A percentile compares a stretch with the other conserved stretches of the same genome.
phyloP scores from a whole-genome alignment of 2,113 vertebrate species.

The Pedetes capensis region DNA sequence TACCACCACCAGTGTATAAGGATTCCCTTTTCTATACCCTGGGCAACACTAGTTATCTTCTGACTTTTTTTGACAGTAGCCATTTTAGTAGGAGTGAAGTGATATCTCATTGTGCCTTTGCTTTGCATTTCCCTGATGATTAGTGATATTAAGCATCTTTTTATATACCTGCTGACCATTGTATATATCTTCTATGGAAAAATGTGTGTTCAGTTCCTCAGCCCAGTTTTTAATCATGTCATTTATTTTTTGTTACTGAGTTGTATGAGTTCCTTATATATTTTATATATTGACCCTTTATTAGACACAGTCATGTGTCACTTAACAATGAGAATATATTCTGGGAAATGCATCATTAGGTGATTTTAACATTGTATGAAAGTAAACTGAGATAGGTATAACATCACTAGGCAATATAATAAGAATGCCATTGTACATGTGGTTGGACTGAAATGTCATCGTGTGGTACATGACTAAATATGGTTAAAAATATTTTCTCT shows the following conservation, averaged over 20 bases:
- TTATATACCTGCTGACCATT: neutral
- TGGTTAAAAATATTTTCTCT: neutral
- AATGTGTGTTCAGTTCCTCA: neutral
- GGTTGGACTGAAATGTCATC: neutral
- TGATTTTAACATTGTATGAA: too few relatives aligned
- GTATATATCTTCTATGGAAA: neutral
- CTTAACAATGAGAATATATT: too few relatives aligned
- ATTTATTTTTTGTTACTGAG: neutral
- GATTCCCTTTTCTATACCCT: neutral
- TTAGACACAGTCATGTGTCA: neutral
- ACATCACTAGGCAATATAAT: neutral
- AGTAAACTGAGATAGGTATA: neutral
- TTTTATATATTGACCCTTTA: neutral
- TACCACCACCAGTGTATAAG: neutral
- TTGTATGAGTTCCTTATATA: neutral
- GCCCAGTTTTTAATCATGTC: neutral
- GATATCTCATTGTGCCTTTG: neutral
- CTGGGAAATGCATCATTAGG: too few relatives aligned
- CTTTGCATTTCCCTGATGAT: neutral
- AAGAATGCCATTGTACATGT: neutral
- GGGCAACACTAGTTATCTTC: neutral
- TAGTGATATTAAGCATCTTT: neutral
- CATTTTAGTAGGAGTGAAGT: neutral
- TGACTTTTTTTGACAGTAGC: neutral
- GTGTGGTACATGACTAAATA: neutral